Conservation (phyloP, 2,797 vertebrate genomes). For the Diglossa cyanea region DNA sequence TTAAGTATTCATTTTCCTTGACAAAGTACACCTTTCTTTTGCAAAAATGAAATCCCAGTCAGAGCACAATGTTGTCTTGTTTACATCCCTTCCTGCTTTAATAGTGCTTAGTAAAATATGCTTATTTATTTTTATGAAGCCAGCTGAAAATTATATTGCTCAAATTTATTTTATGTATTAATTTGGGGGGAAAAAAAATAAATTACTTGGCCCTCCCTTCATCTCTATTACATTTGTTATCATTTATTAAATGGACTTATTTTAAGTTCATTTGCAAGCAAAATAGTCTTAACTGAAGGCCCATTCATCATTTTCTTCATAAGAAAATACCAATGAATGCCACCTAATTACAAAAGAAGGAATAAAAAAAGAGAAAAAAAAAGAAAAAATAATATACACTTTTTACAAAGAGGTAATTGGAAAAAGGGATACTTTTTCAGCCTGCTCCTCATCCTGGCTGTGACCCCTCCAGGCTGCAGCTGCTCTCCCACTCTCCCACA, state of each 20-base stretch:
- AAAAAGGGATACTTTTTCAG: not conserved
- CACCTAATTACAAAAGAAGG: not conserved
- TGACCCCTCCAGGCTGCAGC: fast-evolving
- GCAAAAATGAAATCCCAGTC: constrained; percentile 49
- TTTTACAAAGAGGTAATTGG: not conserved
- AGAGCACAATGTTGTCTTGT: constrained; percentile 12
- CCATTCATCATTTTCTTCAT: constrained; percentile 34
- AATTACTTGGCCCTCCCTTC: not conserved
- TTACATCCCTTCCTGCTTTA: constrained; percentile 55
- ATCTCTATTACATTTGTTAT: constrained; percentile 7
- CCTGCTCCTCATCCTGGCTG: not conserved
- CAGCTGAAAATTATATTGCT: constrained; percentile 65
- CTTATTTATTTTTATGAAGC: constrained; percentile 65
- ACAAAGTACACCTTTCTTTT: constrained; percentile 11
- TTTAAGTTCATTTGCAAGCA: constrained; percentile 67
- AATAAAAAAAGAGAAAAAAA: too few relatives aligned
- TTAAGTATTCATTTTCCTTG: constrained; percentile 63
- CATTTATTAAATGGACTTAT: not conserved
- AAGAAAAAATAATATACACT: not conserved
- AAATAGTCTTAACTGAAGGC: constrained; percentile 14
- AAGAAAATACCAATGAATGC: constrained; percentile 8
- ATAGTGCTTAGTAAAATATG: constrained; percentile 62
- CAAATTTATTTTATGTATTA: constrained; percentile 43
- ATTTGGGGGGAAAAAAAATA: constrained; percentile 4
- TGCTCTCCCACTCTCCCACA: not conserved